Conservation (phyloP, 2,113 vertebrate genomes). For the Cavia porcellus region DNA sequence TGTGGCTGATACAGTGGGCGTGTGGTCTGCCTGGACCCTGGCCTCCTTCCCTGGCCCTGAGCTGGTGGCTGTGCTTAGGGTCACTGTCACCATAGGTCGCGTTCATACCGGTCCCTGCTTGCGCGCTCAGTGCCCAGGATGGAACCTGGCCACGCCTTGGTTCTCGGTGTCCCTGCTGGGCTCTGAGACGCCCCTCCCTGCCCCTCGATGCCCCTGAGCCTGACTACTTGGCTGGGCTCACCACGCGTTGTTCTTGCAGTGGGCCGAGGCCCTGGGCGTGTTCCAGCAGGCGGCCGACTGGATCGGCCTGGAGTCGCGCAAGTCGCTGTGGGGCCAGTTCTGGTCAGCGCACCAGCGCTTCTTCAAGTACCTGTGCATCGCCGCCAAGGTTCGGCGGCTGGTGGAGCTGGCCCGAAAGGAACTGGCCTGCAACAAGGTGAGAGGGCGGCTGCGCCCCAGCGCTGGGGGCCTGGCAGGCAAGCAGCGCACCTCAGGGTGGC, state of each 20-base stretch:
- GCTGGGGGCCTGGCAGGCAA: too few relatives aligned
- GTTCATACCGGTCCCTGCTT: neutral
- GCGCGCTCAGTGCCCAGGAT: neutral
- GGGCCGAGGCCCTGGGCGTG: constrained; percentile 95
- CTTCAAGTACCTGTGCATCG: constrained; percentile 99
- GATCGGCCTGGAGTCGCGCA: constrained; percentile 95
- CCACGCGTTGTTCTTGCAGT: constrained; percentile 85
- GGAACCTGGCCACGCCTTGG: neutral
- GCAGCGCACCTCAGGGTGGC: too few relatives aligned
- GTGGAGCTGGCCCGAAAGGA: constrained; percentile 95
- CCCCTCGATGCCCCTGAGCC: neutral
- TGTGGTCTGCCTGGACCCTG: fast-evolving
- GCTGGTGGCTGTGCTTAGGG: neutral
- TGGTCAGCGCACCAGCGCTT: constrained; percentile 99
- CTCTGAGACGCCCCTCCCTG: neutral
- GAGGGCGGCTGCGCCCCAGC: neutral
- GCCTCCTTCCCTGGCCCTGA: neutral
- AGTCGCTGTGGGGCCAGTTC: constrained; percentile 99
- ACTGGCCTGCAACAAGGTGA: constrained; percentile 94
- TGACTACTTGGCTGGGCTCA: neutral
- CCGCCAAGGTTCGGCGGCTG: constrained; percentile 95
- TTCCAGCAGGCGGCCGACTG: constrained; percentile 96
- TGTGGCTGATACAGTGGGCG: neutral
- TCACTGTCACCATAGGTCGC: neutral
- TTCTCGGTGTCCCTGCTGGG: neutral